phyloP scores from a whole-genome alignment of 2,113 vertebrate species.

The Ranitomeya imitator region DNA sequence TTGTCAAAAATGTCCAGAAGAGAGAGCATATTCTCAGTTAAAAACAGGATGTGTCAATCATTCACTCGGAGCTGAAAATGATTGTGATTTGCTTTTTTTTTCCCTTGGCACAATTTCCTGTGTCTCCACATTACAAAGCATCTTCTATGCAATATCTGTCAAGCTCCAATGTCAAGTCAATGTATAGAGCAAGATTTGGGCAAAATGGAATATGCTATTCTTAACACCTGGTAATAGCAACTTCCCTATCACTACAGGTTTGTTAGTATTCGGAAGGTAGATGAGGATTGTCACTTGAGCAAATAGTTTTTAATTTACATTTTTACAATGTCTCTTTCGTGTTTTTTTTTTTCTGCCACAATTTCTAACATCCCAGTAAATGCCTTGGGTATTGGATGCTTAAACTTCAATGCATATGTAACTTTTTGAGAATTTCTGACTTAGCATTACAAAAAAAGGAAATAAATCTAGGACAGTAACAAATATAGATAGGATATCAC shows the following conservation, averaged over 20 bases:
- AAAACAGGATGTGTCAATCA: slow-evolving; percentile 34
- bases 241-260: neutral
- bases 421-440: neutral
- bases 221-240: neutral
- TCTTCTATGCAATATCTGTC: neutral
- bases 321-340: slow-evolving; percentile 11
- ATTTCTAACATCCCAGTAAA: slow-evolving; percentile 15
- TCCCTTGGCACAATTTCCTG: neutral
- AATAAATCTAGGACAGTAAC: slow-evolving; percentile 13
- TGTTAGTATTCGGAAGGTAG: neutral
- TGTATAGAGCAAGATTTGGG: neutral
- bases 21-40: slow-evolving; percentile 29
- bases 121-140: neutral
- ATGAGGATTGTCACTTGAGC: neutral
- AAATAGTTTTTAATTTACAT: slow-evolving; percentile 21
- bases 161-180: slow-evolving; percentile 13
- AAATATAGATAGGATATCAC: neutral
- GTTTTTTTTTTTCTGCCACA: neutral
- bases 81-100: slow-evolving; percentile 18
- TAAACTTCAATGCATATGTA: slow-evolving; percentile 20
- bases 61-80: neutral
- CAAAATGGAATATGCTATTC: slow-evolving; percentile 12
- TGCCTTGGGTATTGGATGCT: neutral
- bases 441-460: slow-evolving; percentile 1
- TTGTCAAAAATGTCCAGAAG: slow-evolving; percentile 8